A percentile compares a stretch with the other conserved stretches of the same genome.
Evolutionary conservation across 2,113 vertebrate species (phyloP).

Genomic region (Eolophus roseicapilla): DNA sequence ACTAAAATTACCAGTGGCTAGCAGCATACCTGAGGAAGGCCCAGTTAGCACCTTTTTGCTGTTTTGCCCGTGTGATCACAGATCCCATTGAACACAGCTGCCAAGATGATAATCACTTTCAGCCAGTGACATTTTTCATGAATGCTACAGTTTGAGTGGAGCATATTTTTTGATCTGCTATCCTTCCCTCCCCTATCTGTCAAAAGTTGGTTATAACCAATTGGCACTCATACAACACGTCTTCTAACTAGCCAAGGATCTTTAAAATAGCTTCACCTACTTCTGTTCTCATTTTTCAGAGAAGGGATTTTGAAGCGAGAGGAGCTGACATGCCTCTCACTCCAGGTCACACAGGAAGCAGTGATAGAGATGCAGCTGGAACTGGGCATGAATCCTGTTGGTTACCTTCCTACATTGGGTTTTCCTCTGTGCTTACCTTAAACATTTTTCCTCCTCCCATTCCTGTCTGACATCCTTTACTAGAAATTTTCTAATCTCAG

Average conservation of each 20-base stretch:
- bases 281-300: neutral
- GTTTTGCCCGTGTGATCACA: neutral
- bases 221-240: neutral
- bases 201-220: neutral
- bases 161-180: neutral
- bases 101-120: neutral
- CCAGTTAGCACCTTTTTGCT: neutral
- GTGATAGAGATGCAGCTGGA: neutral
- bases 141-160: neutral
- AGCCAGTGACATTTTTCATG: slow-evolving; percentile 11
- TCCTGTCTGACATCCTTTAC: slow-evolving; percentile 28
- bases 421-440: neutral
- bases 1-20: neutral
- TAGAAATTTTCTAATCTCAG: slow-evolving; percentile 48
- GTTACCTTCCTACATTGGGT: neutral
- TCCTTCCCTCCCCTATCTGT: neutral
- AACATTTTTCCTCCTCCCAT: neutral
- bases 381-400: neutral
- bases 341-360: neutral
- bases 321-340: neutral
- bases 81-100: neutral
- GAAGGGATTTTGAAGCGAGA: neutral
- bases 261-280: slow-evolving; percentile 16
- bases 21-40: neutral
- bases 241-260: slow-evolving; percentile 6